phyloP scores from a whole-genome alignment of 2,888 invertebrate genomes.

The Dryocosmus kuriphilus region DNA sequence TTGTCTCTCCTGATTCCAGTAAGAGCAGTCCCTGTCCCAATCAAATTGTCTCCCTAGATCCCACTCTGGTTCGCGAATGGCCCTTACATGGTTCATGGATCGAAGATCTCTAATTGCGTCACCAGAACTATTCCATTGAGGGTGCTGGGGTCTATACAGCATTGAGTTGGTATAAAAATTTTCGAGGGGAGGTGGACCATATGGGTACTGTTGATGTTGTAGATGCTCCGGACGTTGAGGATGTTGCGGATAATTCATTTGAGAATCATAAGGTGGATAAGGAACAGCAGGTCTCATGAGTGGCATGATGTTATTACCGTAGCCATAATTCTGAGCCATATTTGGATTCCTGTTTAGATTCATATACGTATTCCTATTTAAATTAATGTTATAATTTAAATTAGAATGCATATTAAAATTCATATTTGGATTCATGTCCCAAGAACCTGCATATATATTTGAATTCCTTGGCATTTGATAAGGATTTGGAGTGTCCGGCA shows the following conservation, averaged over 20 bases:
- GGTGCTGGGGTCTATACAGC: conserved; percentile 6
- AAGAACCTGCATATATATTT: conserved; percentile 3
- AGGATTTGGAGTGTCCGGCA: neutral
- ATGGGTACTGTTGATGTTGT: conserved; percentile 1
- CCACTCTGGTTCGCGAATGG: neutral
- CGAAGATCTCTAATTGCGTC: conserved; percentile 39
- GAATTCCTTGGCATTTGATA: conserved; percentile 19
- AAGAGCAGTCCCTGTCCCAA: conserved; percentile 1
- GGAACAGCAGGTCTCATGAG: conserved; percentile 42
- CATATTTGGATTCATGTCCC: conserved; percentile 29
- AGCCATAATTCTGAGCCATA: conserved; percentile 40
- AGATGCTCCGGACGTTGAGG: neutral
- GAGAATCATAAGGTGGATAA: conserved; percentile 42
- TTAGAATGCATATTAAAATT: neutral
- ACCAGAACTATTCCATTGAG: conserved; percentile 15
- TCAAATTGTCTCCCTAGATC: neutral
- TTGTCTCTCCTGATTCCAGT: neutral
- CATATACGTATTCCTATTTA: conserved; percentile 27
- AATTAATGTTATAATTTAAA: conserved; percentile 2
- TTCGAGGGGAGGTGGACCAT: neutral
- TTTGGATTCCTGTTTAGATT: conserved; percentile 45
- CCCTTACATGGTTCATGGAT: conserved; percentile 4
- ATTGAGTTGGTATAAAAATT: conserved; percentile 1
- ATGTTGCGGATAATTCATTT: conserved; percentile 44
- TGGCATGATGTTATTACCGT: conserved; percentile 21